Evolutionary conservation across 1,140 invertebrate genomes (phyloP).

Genomic region (Neelides sp.): DNA sequence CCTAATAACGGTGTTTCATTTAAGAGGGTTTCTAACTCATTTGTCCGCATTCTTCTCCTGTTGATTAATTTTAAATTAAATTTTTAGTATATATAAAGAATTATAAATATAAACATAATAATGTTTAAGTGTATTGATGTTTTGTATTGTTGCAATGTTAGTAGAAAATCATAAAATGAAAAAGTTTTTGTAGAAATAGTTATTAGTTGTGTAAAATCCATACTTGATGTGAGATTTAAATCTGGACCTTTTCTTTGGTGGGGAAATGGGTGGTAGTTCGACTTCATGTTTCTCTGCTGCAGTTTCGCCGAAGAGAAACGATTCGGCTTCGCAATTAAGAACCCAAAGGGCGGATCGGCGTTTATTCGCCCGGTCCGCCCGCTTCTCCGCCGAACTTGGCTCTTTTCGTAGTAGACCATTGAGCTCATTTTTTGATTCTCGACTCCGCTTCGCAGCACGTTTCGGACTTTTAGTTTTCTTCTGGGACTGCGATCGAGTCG

Average conservation of each 20-base stretch:
- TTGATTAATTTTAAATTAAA: too few relatives aligned
- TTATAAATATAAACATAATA: not conserved
- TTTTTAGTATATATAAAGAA: not conserved
- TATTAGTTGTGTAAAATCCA: too few relatives aligned
- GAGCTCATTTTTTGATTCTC: too few relatives aligned
- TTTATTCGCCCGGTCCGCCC: slow-evolving; percentile 16
- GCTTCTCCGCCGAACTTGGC: slow-evolving; percentile 4
- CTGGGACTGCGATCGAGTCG: slow-evolving; percentile 21
- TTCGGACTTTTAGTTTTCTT: slow-evolving; percentile 4
- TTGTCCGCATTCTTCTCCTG: slow-evolving; percentile 23
- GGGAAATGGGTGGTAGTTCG: slow-evolving; percentile 23
- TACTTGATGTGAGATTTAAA: too few relatives aligned
- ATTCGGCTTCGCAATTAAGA: slow-evolving; percentile 29
- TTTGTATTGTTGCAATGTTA: too few relatives aligned
- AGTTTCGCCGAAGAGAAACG: slow-evolving; percentile 29
- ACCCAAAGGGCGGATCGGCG: slow-evolving; percentile 29
- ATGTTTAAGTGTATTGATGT: too few relatives aligned
- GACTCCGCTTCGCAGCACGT: too few relatives aligned
- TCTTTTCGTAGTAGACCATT: too few relatives aligned
- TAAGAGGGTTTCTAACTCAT: slow-evolving; percentile 20
- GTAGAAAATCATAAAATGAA: not conserved
- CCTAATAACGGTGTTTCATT: slow-evolving; percentile 28
- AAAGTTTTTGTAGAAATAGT: not conserved
- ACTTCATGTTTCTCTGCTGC: slow-evolving; percentile 30
- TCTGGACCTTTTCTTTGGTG: slow-evolving; percentile 25